A percentile compares a stretch with the other conserved stretches of the same genome.
Conservation (phyloP, 2,888 invertebrate species). For the Aphelenchoides bicaudatus region DNA sequence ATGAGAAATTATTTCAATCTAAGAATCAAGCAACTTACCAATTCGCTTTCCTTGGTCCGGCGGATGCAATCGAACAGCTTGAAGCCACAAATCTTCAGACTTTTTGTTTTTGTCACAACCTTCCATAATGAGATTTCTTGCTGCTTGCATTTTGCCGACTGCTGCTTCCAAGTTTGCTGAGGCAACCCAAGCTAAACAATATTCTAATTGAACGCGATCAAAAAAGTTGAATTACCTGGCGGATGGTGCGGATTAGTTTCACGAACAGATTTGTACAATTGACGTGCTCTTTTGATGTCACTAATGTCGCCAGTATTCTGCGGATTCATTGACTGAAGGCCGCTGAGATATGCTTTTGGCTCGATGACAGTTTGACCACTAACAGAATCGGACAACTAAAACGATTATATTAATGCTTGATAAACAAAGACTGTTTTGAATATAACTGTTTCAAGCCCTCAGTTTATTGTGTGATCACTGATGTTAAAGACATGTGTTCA, state of each 20-base stretch:
- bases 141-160: conserved; percentile 59
- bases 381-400: conserved; percentile 77
- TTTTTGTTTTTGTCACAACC: conserved; percentile 89
- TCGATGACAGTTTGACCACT: conserved; percentile 98
- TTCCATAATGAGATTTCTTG: conserved; percentile 87
- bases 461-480: conserved; percentile 10
- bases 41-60: conserved; percentile 46
- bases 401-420: background rate
- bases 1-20: background rate
- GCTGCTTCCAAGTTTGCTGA: conserved; percentile 96
- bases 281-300: conserved; percentile 69
- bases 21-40: conserved; percentile 22
- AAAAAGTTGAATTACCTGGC: conserved; percentile 68
- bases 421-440: background rate
- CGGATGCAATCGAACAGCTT: conserved; percentile 79
- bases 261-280: conserved; percentile 88
- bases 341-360: conserved; percentile 98
- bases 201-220: conserved; percentile 1
- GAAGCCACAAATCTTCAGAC: conserved; percentile 95
- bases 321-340: conserved; percentile 97
- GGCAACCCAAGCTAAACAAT: conserved; percentile 92
- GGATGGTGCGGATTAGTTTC: conserved; percentile 97
- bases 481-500: background rate
- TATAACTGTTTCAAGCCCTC: background rate
- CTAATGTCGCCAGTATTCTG: conserved; percentile 80